Conservation (phyloP, 35 echinoderm and acorn worm species). For the Heliocidaris erythrogramma region DNA sequence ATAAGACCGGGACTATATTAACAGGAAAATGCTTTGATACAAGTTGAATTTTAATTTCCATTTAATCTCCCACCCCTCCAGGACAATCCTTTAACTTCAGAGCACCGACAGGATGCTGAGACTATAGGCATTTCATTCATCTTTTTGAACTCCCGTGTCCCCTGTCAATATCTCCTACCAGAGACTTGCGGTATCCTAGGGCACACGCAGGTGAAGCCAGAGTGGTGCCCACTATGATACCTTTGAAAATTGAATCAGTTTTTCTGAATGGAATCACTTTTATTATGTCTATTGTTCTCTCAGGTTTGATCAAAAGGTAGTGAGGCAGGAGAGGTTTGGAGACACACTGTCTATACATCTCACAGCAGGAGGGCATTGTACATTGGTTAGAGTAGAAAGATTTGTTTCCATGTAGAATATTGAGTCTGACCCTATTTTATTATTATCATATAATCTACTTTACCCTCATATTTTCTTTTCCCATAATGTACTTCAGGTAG, state of each 20-base stretch:
- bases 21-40: not conserved
- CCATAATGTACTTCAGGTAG: not conserved
- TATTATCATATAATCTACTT: not conserved
- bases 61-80: not conserved
- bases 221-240: not conserved
- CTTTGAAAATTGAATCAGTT: not conserved
- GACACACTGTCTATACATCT: slow-evolving; percentile 14
- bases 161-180: not conserved
- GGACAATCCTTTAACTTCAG: not conserved
- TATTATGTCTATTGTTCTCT: not conserved
- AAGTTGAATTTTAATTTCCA: slow-evolving; percentile 1
- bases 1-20: not conserved
- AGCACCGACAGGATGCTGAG: slow-evolving; percentile 27
- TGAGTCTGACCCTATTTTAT: not conserved
- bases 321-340: not conserved
- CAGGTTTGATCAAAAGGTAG: slow-evolving; percentile 9
- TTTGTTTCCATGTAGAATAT: not conserved
- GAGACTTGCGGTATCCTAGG: not conserved
- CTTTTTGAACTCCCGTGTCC: not conserved
- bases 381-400: not conserved
- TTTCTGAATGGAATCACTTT: slow-evolving; percentile 4
- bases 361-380: slow-evolving; percentile 21
- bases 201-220: not conserved
- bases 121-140: not conserved
- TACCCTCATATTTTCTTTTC: not conserved